These are phyloP conservation scores for Dryoscopus gambensis DNA, from an alignment of 2,113 vertebrate genomes.

Conservation along the genomic window DNA sequence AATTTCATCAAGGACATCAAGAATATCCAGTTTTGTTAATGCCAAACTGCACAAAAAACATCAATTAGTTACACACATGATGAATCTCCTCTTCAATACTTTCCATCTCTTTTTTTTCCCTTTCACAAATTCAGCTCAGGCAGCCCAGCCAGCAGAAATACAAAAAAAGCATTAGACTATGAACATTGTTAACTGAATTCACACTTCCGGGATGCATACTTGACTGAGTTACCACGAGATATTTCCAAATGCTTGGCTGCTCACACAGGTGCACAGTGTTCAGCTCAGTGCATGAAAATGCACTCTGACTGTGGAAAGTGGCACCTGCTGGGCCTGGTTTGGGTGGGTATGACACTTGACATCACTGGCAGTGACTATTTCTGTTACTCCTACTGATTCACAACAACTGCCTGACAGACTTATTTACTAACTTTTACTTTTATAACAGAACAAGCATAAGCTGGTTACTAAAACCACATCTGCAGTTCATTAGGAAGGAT, in stretches of 20 bases:
- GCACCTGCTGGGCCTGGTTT: neutral
- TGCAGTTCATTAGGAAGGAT: neutral
- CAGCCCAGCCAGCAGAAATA: neutral
- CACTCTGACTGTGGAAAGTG: neutral
- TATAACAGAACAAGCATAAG: neutral
- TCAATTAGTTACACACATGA: neutral
- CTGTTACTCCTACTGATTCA: neutral
- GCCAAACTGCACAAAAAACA: conserved; percentile 81
- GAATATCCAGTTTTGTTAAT: conserved; percentile 95
- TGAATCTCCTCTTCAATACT: neutral
- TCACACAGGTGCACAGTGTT: neutral
- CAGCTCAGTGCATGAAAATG: neutral
- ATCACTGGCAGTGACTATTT: neutral
- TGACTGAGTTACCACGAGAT: neutral
- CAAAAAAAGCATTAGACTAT: neutral
- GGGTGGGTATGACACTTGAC: neutral
- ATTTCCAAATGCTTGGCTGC: neutral
- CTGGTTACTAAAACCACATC: neutral
- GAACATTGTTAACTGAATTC: neutral
- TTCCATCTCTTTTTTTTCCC: neutral
- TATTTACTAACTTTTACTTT: neutral
- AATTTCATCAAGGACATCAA: conserved; percentile 92
- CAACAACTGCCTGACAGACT: neutral
- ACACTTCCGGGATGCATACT: neutral
- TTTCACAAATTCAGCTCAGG: neutral